Evolutionary conservation across 2,888 invertebrate species (phyloP).

Genomic region (Leptothorax acervorum): DNA sequence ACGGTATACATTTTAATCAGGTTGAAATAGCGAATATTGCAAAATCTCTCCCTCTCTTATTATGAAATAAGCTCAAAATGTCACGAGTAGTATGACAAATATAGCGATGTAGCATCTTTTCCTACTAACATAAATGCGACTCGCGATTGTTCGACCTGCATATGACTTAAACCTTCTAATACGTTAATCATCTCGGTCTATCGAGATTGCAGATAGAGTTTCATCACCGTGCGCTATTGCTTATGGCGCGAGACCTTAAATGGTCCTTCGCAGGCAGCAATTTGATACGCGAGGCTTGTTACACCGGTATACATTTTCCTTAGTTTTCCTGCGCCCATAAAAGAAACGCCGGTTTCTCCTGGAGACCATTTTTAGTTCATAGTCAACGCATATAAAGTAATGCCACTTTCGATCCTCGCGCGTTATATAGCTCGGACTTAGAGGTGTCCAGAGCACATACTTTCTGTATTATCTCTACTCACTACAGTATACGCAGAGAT

Average conservation of each 20-base stretch:
- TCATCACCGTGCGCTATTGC: constrained; percentile 72
- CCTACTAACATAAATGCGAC: constrained; percentile 16
- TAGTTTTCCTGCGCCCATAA: constrained; percentile 71
- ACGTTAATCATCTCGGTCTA: constrained; percentile 71
- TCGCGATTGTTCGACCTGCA: constrained; percentile 57
- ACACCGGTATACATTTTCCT: constrained; percentile 70
- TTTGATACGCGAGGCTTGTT: constrained; percentile 74
- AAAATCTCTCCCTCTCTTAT: neutral
- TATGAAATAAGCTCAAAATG: constrained; percentile 5
- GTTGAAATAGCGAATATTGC: neutral
- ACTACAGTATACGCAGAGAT: no score
- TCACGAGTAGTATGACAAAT: constrained; percentile 21
- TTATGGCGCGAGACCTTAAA: constrained; percentile 73
- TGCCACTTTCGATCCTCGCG: constrained; percentile 61
- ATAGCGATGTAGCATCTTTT: constrained; percentile 14
- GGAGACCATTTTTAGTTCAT: constrained; percentile 68
- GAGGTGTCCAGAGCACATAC: neutral
- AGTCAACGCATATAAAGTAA: constrained; percentile 59
- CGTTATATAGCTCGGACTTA: neutral
- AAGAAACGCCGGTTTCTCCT: constrained; percentile 66
- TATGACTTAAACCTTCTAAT: constrained; percentile 68
- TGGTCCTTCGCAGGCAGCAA: constrained; percentile 72
- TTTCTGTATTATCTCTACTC: neutral
- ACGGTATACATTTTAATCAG: neutral
- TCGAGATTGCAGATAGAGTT: constrained; percentile 74